phyloP scores from a whole-genome alignment of 2,888 invertebrate genomes.

The Agrotis ipsilon region DNA sequence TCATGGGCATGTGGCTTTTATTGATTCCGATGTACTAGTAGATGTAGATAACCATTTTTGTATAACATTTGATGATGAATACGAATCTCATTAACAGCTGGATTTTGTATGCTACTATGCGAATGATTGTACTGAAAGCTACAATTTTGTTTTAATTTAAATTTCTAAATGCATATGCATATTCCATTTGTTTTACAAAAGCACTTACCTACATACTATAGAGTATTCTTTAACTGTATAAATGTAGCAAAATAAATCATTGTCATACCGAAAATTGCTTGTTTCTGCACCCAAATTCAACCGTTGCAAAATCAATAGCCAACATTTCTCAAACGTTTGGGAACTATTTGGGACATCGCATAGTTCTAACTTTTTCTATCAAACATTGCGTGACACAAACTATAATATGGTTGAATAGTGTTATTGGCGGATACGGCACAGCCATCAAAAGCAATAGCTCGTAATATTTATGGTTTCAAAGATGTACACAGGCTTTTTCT shows the following conservation, averaged over 20 bases:
- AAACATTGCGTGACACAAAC: slow-evolving; percentile 49
- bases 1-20: slow-evolving; percentile 27
- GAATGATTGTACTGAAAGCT: not conserved
- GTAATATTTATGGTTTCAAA: slow-evolving; percentile 44
- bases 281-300: no score
- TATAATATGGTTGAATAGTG: slow-evolving; percentile 23
- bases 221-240: no score
- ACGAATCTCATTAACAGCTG: not conserved
- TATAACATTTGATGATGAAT: not conserved
- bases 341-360: slow-evolving; percentile 29
- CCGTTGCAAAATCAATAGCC: slow-evolving; percentile 19
- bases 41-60: not conserved
- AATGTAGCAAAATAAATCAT: no score
- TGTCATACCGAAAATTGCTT: not conserved
- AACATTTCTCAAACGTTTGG: no score
- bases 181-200: no score
- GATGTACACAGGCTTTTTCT: slow-evolving; percentile 36
- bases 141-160: not conserved
- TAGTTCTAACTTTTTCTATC: slow-evolving; percentile 30
- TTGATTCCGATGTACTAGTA: slow-evolving; percentile 17
- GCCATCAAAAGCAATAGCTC: slow-evolving; percentile 36
- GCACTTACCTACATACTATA: no score
- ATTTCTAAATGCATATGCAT: not conserved
- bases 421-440: slow-evolving; percentile 41
- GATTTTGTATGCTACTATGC: not conserved